Conservation (phyloP, 2,888 invertebrate species). For the Anagyrus pseudococci region DNA sequence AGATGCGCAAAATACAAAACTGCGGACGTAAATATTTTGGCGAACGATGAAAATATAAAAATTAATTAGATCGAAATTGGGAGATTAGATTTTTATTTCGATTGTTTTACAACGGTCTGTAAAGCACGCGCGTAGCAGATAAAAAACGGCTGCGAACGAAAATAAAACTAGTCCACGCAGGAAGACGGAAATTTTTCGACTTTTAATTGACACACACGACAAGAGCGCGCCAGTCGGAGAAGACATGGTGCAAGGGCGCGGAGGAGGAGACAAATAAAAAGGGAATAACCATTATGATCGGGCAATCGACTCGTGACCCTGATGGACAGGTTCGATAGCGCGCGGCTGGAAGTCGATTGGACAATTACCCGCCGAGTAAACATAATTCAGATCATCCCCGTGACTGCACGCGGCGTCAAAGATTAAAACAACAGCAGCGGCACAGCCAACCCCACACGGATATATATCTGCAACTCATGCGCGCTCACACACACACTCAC, state of each 20-base stretch:
- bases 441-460: not conserved
- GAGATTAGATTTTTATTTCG: too few relatives aligned
- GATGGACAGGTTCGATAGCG: slow-evolving; percentile 48
- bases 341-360: slow-evolving; percentile 40
- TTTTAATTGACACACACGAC: slow-evolving; percentile 13
- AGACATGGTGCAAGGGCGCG: not conserved
- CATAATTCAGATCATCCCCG: slow-evolving; percentile 18
- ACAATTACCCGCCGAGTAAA: slow-evolving; percentile 38
- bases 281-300: slow-evolving; percentile 28
- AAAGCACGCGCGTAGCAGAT: too few relatives aligned
- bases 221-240: not conserved
- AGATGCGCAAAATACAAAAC: too few relatives aligned
- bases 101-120: too few relatives aligned
- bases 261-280: not conserved
- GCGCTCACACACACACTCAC: not conserved
- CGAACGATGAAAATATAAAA: too few relatives aligned
- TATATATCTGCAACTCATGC: not conserved
- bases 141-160: not conserved
- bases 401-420: slow-evolving; percentile 1
- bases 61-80: too few relatives aligned
- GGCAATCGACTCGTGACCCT: slow-evolving; percentile 45
- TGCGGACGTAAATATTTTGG: too few relatives aligned
- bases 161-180: too few relatives aligned
- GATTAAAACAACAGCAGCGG: slow-evolving; percentile 8
- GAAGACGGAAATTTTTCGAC: not conserved